Conservation (phyloP, 2,888 invertebrate genomes). For the Coenonympha arcania region DNA sequence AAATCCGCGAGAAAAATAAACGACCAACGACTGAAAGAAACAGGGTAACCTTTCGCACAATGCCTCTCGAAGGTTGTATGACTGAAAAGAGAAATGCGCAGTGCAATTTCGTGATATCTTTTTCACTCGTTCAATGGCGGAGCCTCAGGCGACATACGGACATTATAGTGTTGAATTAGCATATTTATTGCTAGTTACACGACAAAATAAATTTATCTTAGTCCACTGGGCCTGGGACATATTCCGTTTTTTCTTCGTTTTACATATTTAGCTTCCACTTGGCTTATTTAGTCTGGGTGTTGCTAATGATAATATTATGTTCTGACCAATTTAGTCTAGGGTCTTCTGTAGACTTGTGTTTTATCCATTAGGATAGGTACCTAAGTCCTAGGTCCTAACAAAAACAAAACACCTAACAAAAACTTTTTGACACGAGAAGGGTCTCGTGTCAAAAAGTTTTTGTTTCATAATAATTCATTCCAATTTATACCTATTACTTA, state of each 20-base stretch:
- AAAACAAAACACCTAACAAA: too few relatives aligned
- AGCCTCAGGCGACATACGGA: slow-evolving; percentile 69
- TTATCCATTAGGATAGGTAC: too few relatives aligned
- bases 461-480: too few relatives aligned
- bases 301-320: slow-evolving; percentile 23
- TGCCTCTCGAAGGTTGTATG: slow-evolving; percentile 53
- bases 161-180: slow-evolving; percentile 71
- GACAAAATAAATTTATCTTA: slow-evolving; percentile 69
- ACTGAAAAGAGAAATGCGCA: slow-evolving; percentile 72
- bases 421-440: too few relatives aligned
- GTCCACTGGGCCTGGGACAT: slow-evolving; percentile 55
- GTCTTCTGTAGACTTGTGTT: neutral
- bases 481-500: too few relatives aligned
- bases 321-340: too few relatives aligned
- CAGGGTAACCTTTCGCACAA: slow-evolving; percentile 59
- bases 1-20: slow-evolving; percentile 53
- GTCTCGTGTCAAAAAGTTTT: too few relatives aligned
- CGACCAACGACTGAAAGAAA: slow-evolving; percentile 55
- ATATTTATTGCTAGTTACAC: slow-evolving; percentile 72
- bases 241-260: slow-evolving; percentile 42
- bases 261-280: slow-evolving; percentile 45
- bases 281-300: slow-evolving; percentile 33
- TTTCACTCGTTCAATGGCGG: slow-evolving; percentile 68
- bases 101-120: slow-evolving; percentile 74
- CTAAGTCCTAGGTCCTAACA: too few relatives aligned